Base-by-base conservation (phyloP, 2,888 invertebrate species). In the Xylocampa areola region DNA sequence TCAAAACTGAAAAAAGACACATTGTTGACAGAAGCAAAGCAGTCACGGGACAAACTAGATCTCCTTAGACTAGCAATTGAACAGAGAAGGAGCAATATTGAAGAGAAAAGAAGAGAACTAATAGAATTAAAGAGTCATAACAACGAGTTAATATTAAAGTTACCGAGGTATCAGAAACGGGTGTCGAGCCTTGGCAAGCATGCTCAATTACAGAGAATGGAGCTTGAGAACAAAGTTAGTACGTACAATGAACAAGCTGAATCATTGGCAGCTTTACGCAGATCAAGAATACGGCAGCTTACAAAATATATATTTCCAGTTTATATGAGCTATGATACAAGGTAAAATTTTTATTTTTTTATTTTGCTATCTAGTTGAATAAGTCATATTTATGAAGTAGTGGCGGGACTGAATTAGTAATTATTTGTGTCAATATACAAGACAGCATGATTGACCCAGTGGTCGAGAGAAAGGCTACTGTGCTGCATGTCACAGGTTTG, bases 231-330 rank as follows among this genome's bases (percentile, higher is more conserved):
- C 27, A 88, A 83, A 71, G 80, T 87, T 5, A 76, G 79, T 45
- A 61, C 62, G 0, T 91, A 88, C 62, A 85, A 80, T 30, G 90
- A 92, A 11, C 85, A 87, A 50, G 84, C 85, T 0, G 85, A 89
- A 27, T 63, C 77, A 0, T 67, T 87, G 37, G 92, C 91, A 29
- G 89, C 91, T 0, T 62, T 94, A 39, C 76, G 94, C 0, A 75
- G 94, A 29, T 88, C 91, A 0, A 68, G 92, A 40, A 91, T 93
- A 83, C 73, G 93, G 33, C 94, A 94, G 74, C 86, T 94, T 4
- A 88, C 84, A 0, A 89, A 90, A 66, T 92, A 92, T 69, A 93
- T 94, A 30, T 94, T 94, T 69, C 94, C 95, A 4, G 90, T 95
- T 40, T 91, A 91, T 65, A 86, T 93, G 73, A 92, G 85, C 30